phyloP scores from a whole-genome alignment of 2,888 invertebrate genomes.

The Reticulitermes lucifugus region DNA sequence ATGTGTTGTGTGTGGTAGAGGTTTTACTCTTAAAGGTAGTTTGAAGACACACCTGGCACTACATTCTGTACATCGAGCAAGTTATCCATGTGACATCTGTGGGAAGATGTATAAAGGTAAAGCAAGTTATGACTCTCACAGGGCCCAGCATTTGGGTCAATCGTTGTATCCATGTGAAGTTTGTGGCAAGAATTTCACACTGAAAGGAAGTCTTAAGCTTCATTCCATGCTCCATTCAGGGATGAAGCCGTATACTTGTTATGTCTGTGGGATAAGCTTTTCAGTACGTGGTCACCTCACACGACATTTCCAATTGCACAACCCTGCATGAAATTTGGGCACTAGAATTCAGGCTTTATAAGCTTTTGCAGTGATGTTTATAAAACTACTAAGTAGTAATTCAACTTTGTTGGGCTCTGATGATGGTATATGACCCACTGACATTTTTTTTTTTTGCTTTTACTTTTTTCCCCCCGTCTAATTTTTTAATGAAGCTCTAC shows the following conservation, averaged over 20 bases:
- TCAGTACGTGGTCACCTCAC: conserved; percentile 32
- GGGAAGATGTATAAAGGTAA: conserved; percentile 27
- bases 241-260: conserved; percentile 9
- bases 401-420: too few relatives aligned
- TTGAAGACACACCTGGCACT: conserved; percentile 28
- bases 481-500: too few relatives aligned
- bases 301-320: conserved; percentile 32
- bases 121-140: conserved; percentile 32
- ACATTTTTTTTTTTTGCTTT: too few relatives aligned
- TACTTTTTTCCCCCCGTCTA: too few relatives aligned
- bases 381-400: too few relatives aligned
- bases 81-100: conserved; percentile 28
- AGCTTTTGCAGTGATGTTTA: too few relatives aligned
- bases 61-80: conserved; percentile 28
- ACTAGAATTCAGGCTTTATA: neutral
- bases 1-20: conserved; percentile 28
- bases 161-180: conserved; percentile 19
- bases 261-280: conserved; percentile 20
- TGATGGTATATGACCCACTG: too few relatives aligned
- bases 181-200: conserved; percentile 29
- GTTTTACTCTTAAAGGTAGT: conserved; percentile 33
- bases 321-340: neutral
- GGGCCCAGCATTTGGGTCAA: conserved; percentile 28
- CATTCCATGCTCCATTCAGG: conserved; percentile 28
- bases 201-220: conserved; percentile 29